Base-by-base conservation (phyloP, 2,797 vertebrate species). In the Peromyscus melanophrys region DNA sequence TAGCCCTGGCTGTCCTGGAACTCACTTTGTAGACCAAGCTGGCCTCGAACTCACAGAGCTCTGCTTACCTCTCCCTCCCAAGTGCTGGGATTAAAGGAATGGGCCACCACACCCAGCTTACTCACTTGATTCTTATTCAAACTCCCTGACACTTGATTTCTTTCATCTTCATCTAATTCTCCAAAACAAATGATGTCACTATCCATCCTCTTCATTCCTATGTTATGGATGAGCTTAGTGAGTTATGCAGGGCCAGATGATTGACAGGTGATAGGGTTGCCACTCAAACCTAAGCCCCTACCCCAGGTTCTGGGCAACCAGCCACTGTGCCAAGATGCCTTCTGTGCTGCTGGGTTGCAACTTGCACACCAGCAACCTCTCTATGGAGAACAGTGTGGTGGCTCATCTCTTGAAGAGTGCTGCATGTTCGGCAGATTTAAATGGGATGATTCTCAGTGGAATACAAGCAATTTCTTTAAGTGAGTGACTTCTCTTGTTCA, bases 191-290 rank as follows among this genome's bases (percentile, higher is more conserved):
- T 27, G 65, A 82, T 52, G 52, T 63, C 86, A 46, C 75, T 55
- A 69, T 63, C 69, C 55, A 61, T 63, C 23, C 27, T 89, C 83
- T 77, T 80, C 4, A 96, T 61, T 19, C n/a, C 34, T 23, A 73
- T 77, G 93, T 85, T 75, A 71, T 46, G 59, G 76, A 73, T 43
- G 59, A 95, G 65, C 77, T 87, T 91, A 71, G 71, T 67, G 57
- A 80, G 43, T 37, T 87, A 61, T 59, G 43, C 65, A 77, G 49
- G 21, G 57, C 69, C 91, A 69, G 61, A 78, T 12, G 71, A 27
- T 95, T 1, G 4, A 59, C 46, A 91, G 16, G n/a, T 87, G 49
- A 57, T 69, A 78, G 63, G 86, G 43, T 65, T 91, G 37, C n/a
- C 49, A 83, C 21, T 87, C 63, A 46, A 43, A 80, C 14, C 19